Base-by-base conservation (phyloP, 2,888 invertebrate genomes). In the Osmoderma eremita region DNA sequence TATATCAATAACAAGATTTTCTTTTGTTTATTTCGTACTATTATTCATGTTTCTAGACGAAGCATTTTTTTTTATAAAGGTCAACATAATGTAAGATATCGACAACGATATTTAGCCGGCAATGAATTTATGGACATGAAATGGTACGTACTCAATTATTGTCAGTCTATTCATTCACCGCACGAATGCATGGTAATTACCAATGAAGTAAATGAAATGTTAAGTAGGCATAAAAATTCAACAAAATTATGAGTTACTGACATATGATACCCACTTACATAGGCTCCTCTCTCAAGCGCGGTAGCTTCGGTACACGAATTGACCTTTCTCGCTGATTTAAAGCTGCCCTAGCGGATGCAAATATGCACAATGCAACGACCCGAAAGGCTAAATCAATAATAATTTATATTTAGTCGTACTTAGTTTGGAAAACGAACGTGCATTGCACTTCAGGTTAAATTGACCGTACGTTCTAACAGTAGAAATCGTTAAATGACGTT, bases 291-390 rank as follows among this genome's bases (percentile, higher is more conserved):
- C 39, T 45, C n/a, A 49, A 49, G 39, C 18, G 12, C 10, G 36
- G 36, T 53, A 50, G 13, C 38, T 17, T 62, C 30, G 30, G 61
- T 38, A 18, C 53, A 65, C 58, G 38, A 62, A 39, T 48, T 68
- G 68, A 68, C 68, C 65, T 68, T 68, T 68, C 51, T 10, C 38
- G 53, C 22, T 65, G 65, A 68, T 65, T 65, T 53, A 49, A 51
- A 45, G 53, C 54, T 36, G 61, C 48, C 45, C 24, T 61, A 61
- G 45, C 15, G 24, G 38, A 51, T 36, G 54, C 42, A 61, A 22
- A 42, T 62, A 62, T 53, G 68, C 65, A 68, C 51, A 65, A 68
- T 62, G 22, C 49, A 65, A 65, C 53, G 68, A 68, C 62, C 65
- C 38, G 56, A 58, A 49, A 65, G 13, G 49, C 50, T 58, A 36